phyloP scores from a whole-genome alignment of 1,140 invertebrate genomes.

The Drosophila sulfurigaster region DNA sequence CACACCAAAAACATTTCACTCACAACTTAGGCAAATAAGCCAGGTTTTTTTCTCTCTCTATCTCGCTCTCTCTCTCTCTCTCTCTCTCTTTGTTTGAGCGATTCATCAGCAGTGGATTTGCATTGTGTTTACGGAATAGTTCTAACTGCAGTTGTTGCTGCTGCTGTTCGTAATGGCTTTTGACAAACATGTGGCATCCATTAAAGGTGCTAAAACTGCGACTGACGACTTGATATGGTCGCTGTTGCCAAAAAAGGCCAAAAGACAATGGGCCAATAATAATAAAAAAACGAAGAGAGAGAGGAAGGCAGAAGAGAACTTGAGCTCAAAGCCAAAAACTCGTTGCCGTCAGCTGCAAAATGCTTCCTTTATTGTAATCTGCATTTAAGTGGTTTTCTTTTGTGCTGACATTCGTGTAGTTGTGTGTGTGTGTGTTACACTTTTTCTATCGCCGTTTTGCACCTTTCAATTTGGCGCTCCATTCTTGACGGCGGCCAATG shows the following conservation, averaged over 20 bases:
- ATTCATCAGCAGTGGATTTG: slow-evolving; percentile 15
- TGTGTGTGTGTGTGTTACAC: slow-evolving; percentile 28
- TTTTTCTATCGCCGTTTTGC: slow-evolving; percentile 37
- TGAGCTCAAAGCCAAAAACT: slow-evolving; percentile 53
- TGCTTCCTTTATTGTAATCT: slow-evolving; percentile 78
- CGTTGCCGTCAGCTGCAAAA: slow-evolving; percentile 65
- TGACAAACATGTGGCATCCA: slow-evolving; percentile 55
- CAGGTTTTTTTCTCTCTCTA: neutral
- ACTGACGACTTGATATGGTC: slow-evolving; percentile 67
- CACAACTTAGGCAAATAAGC: neutral
- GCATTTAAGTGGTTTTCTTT: slow-evolving; percentile 82
- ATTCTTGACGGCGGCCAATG: slow-evolving; percentile 70
- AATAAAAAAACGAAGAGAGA: neutral
- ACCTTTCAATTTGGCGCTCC: slow-evolving; percentile 77
- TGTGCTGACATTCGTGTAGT: slow-evolving; percentile 52
- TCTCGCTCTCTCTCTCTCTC: neutral
- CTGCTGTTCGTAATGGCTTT: slow-evolving; percentile 41
- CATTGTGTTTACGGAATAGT: neutral
- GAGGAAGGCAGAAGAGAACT: too few relatives aligned
- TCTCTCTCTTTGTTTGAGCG: neutral
- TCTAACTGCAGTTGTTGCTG: slow-evolving; percentile 11
- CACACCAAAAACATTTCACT: neutral
- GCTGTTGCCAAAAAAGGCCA: slow-evolving; percentile 37
- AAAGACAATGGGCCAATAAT: slow-evolving; percentile 50
- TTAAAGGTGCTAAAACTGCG: slow-evolving; percentile 59